Percentiles rank a stretch among this genome's conserved stretches.
These are phyloP conservation scores for Cydia splendana DNA, from an alignment of 1,140 invertebrate genomes.

Conservation along the genomic window DNA sequence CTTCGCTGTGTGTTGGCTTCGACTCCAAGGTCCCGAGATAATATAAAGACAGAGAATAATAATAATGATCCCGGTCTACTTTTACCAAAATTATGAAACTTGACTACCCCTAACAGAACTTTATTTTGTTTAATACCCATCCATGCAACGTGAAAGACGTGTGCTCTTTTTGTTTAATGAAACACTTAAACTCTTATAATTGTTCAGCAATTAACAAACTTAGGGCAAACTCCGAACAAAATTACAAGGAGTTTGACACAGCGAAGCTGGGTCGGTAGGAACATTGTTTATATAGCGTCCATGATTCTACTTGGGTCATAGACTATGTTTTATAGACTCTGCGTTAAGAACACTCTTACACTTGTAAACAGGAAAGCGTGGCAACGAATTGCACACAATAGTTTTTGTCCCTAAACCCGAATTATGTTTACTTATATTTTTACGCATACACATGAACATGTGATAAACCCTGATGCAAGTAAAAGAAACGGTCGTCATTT, in stretches of 20 bases:
- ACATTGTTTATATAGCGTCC: slow-evolving; percentile 12
- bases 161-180: slow-evolving; percentile 4
- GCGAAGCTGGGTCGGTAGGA: slow-evolving; percentile 15
- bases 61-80: too few relatives aligned
- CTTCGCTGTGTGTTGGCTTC: too few relatives aligned
- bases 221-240: slow-evolving; percentile 13
- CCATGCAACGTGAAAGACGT: neutral
- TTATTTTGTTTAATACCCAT: neutral
- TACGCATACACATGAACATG: too few relatives aligned
- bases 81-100: neutral
- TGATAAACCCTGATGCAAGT: too few relatives aligned
- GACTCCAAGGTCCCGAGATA: too few relatives aligned
- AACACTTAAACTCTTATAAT: neutral
- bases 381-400: neutral
- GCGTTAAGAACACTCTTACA: too few relatives aligned
- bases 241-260: slow-evolving; percentile 4
- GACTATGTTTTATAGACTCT: too few relatives aligned
- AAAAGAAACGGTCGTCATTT: too few relatives aligned
- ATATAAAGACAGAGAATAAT: too few relatives aligned
- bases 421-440: neutral
- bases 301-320: neutral
- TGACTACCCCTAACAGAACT: neutral
- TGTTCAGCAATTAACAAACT: slow-evolving; percentile 22
- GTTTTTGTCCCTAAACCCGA: neutral
- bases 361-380: neutral